A percentile compares a stretch with the other conserved stretches of the same genome.
These are phyloP conservation scores for Anhinga anhinga DNA, from an alignment of 2,113 vertebrate genomes.

Conservation along the genomic window DNA sequence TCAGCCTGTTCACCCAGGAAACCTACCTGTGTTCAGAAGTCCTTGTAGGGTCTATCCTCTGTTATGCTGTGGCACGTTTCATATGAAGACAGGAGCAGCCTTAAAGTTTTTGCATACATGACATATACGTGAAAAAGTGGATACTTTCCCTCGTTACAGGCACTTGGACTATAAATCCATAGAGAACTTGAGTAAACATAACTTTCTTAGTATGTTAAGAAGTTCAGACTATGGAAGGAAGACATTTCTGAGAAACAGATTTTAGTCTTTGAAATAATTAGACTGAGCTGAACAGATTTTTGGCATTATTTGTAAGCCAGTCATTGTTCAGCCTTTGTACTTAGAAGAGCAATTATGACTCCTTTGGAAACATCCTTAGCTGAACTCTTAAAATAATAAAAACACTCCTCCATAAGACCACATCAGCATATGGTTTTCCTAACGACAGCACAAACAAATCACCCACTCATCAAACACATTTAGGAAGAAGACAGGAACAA, in stretches of 20 bases:
- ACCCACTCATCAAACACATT: constrained; percentile 63
- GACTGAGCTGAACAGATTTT: constrained; percentile 62
- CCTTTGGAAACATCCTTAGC: constrained; percentile 64
- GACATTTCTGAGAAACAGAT: constrained; percentile 35
- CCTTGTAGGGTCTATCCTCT: neutral
- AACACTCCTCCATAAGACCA: constrained; percentile 59
- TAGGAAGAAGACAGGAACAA: constrained; percentile 59
- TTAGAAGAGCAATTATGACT: constrained; percentile 61
- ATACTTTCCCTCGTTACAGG: neutral
- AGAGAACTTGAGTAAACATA: neutral
- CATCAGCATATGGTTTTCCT: constrained; percentile 61
- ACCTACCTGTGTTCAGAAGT: neutral
- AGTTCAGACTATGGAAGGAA: constrained; percentile 20
- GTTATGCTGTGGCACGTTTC: neutral
- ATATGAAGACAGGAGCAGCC: neutral
- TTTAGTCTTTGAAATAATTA: constrained; percentile 61
- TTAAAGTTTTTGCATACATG: neutral
- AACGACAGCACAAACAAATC: constrained; percentile 67
- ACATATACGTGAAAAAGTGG: neutral
- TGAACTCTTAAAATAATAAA: constrained; percentile 72
- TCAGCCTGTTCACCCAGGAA: neutral
- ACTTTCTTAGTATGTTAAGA: neutral
- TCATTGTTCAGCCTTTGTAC: constrained; percentile 67
- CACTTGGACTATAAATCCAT: neutral
- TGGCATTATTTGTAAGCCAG: constrained; percentile 56